Percentiles rank a stretch among this genome's conserved stretches.
phyloP scores from a whole-genome alignment of 1,140 invertebrate genomes.

The Drosophila ananassae region DNA sequence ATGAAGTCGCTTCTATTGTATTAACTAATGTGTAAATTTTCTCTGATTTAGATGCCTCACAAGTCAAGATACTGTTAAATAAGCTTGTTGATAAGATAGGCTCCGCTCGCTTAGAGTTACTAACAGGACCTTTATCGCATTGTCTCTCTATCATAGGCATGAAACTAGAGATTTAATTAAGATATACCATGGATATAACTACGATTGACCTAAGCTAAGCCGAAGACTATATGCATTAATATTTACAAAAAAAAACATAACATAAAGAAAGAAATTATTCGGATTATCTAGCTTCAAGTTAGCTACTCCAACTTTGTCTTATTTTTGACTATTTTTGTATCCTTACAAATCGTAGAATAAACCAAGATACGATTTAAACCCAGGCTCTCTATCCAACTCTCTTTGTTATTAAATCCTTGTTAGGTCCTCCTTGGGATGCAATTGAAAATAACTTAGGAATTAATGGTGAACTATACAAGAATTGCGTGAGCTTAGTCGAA shows the following conservation, averaged over 20 bases:
- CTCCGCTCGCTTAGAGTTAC: conserved; percentile 69
- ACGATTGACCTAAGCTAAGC: conserved; percentile 42
- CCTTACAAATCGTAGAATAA: conserved; percentile 1
- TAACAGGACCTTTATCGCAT: conserved; percentile 65
- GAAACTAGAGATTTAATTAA: conserved; percentile 71
- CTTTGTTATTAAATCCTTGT: conserved; percentile 20
- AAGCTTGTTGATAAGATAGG: conserved; percentile 71
- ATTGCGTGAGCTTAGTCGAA: conserved; percentile 40
- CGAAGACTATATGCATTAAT: conserved; percentile 27
- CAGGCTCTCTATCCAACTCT: conserved; percentile 35
- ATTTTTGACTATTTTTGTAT: conserved; percentile 21
- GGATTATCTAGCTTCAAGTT: not conserved
- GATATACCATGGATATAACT: conserved; percentile 64
- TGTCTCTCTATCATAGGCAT: conserved; percentile 62
- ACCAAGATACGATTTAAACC: conserved; percentile 14
- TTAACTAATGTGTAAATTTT: conserved; percentile 76
- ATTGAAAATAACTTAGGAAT: conserved; percentile 28
- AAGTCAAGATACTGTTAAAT: conserved; percentile 61
- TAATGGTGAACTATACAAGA: conserved; percentile 16
- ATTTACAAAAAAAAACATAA: conserved; percentile 6
- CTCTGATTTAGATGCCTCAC: conserved; percentile 84
- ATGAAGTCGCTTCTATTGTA: conserved; percentile 30
- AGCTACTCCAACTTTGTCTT: conserved; percentile 1
- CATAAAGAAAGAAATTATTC: conserved; percentile 2
- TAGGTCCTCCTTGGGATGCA: not conserved